Evolutionary conservation across 2,888 invertebrate genomes (phyloP).

Genomic region (Linyphia triangularis): DNA sequence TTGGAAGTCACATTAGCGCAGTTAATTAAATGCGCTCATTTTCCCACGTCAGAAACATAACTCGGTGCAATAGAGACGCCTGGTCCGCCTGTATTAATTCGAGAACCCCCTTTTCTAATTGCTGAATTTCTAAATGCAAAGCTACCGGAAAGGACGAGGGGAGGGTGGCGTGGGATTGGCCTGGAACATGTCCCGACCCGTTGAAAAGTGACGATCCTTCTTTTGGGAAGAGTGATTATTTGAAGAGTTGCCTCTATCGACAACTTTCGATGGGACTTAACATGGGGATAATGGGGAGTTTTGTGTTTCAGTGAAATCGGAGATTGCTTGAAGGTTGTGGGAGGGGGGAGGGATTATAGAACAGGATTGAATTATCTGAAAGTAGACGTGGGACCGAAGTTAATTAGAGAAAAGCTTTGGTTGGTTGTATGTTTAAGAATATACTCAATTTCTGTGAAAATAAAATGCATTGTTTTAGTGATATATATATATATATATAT

Average conservation of each 20-base stretch:
- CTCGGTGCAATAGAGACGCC: constrained; percentile 30
- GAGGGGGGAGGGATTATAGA: too few relatives aligned
- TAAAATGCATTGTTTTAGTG: not conserved
- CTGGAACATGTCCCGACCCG: not conserved
- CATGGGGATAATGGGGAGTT: not conserved
- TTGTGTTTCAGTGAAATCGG: not conserved
- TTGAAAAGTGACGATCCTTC: not conserved
- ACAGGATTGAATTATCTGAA: too few relatives aligned
- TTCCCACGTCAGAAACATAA: constrained; percentile 63
- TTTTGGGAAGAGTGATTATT: constrained; percentile 4
- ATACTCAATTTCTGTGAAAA: not conserved
- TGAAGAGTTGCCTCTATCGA: not conserved
- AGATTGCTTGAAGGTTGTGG: not conserved
- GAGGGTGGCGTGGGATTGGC: not conserved
- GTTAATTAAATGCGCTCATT: constrained; percentile 66
- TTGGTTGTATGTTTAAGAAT: not conserved
- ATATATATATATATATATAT: too few relatives aligned
- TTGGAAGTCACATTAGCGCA: constrained; percentile 65
- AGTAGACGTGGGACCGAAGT: not conserved
- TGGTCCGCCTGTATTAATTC: constrained; percentile 32
- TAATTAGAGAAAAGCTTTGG: not conserved
- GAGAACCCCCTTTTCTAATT: constrained; percentile 29
- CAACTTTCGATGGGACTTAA: not conserved
- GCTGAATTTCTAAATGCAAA: constrained; percentile 26
- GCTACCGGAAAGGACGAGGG: not conserved